A percentile compares a stretch with the other conserved stretches of the same genome.
Conservation (phyloP, 2,113 vertebrate genomes). For the Actinemys pallida region DNA sequence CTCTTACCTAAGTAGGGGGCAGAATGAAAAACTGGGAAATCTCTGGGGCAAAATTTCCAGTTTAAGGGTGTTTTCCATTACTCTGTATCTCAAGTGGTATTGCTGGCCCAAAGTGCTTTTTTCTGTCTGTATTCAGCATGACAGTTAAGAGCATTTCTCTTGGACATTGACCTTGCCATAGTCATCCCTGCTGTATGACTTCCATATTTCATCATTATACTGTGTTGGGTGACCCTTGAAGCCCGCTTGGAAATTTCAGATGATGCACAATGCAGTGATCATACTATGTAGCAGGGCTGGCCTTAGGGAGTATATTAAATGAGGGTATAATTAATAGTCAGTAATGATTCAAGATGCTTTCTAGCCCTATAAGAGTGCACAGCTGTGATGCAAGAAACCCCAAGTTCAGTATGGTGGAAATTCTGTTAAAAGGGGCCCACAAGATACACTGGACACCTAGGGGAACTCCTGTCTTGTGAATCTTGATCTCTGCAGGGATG, state of each 20-base stretch:
- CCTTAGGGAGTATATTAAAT: not conserved
- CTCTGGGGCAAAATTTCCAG: not conserved
- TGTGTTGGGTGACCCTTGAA: not conserved
- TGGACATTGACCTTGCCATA: not conserved
- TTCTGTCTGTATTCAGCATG: not conserved
- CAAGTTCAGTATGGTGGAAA: not conserved
- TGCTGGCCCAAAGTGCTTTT: not conserved
- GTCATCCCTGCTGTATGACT: not conserved
- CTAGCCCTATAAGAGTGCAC: not conserved
- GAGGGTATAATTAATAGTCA: fast-evolving
- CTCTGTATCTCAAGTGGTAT: too few relatives aligned
- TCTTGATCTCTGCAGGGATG: not conserved
- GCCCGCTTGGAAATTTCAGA: not conserved
- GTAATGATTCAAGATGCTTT: not conserved
- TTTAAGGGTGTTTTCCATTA: not conserved
- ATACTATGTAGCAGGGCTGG: not conserved
- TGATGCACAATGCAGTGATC: not conserved
- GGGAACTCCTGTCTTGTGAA: not conserved
- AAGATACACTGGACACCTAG: not conserved
- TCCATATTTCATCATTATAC: not conserved
- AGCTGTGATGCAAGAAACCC: not conserved
- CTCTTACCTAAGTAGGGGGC: not conserved
- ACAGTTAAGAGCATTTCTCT: not conserved
- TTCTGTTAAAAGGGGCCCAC: not conserved
- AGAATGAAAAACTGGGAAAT: not conserved